These are phyloP conservation scores for Mesembrinibis cayennensis DNA, from an alignment of 2,113 vertebrate genomes.

Conservation along the genomic window DNA sequence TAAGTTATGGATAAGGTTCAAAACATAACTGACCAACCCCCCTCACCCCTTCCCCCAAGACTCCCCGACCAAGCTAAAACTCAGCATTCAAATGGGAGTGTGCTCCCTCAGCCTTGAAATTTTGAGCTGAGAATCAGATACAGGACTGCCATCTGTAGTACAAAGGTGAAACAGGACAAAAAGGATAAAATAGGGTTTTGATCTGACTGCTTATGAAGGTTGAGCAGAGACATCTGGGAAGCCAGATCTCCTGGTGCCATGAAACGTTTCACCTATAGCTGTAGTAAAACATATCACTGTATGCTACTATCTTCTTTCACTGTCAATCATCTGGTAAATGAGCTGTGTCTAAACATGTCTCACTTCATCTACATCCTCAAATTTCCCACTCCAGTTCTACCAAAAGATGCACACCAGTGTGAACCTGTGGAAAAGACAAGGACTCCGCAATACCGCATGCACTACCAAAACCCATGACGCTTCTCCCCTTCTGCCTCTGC, in stretches of 20 bases:
- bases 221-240: not conserved
- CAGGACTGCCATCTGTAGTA: not conserved
- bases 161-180: not conserved
- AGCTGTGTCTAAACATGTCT: not conserved
- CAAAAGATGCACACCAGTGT: not conserved
- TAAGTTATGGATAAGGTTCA: not conserved
- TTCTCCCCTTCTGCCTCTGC: not conserved
- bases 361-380: not conserved
- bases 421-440: not conserved
- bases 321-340: not conserved
- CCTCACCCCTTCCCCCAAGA: not conserved
- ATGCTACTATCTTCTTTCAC: not conserved
- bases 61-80: not conserved
- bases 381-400: not conserved
- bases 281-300: not conserved
- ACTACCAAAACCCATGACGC: not conserved
- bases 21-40: not conserved
- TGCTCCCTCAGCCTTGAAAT: not conserved
- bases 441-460: not conserved
- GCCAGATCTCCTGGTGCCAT: not conserved
- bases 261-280: not conserved
- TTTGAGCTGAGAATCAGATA: not conserved
- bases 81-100: not conserved
- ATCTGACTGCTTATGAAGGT: not conserved
- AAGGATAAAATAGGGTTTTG: not conserved